Percentiles rank a stretch among this genome's conserved stretches.
Conservation (phyloP, 2,113 vertebrate species). For the Gopherus evgoodei region DNA sequence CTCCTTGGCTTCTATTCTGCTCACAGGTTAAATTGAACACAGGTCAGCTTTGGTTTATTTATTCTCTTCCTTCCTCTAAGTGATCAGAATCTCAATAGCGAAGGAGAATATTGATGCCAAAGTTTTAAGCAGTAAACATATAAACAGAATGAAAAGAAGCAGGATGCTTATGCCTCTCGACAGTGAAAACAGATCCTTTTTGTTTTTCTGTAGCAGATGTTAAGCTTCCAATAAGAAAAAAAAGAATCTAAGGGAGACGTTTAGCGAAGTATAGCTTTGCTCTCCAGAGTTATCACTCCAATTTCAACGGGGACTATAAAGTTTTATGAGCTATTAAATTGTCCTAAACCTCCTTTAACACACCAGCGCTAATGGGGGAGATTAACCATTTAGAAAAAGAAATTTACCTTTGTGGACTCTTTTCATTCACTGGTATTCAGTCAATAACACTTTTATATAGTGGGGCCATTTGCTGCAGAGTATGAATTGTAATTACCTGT, state of each 20-base stretch:
- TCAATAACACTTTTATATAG: conserved; percentile 55
- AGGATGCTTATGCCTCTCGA: conserved; percentile 52
- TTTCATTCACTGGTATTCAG: background rate
- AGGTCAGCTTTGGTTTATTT: background rate
- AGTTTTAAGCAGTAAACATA: conserved; percentile 74
- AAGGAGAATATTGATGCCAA: conserved; percentile 28
- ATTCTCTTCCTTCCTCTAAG: background rate
- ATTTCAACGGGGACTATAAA: conserved; percentile 81
- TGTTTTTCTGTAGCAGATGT: conserved; percentile 73
- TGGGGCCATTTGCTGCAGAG: background rate
- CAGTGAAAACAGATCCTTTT: conserved; percentile 42
- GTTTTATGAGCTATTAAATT: conserved; percentile 84
- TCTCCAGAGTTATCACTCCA: conserved; percentile 77
- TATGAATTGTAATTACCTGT: background rate
- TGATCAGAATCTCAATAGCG: conserved; percentile 27
- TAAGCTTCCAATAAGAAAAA: conserved; percentile 72
- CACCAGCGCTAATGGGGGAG: conserved; percentile 65
- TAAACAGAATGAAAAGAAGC: conserved; percentile 56
- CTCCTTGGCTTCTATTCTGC: conserved; percentile 1
- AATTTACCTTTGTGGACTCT: conserved; percentile 54
- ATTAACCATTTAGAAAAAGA: conserved; percentile 72
- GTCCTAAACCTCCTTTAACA: conserved; percentile 79
- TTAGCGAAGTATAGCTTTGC: conserved; percentile 67
- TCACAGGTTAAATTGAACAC: background rate
- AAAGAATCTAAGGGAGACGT: conserved; percentile 67